Evolutionary conservation across 1,140 invertebrate genomes (phyloP).

Genomic region (Temnothorax nylanderi): DNA sequence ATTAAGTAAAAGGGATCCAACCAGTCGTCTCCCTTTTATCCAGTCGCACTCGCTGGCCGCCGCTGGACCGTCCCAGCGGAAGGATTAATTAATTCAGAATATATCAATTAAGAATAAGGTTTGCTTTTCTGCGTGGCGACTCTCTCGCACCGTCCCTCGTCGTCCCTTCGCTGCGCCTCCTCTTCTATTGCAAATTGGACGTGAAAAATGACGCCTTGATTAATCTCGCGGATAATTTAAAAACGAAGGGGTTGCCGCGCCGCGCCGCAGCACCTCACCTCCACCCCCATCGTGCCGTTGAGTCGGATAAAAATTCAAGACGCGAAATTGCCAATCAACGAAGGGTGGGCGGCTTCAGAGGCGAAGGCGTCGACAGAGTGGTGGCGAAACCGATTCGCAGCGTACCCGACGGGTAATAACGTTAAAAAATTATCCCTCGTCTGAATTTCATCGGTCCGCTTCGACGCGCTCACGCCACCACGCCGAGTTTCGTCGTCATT

Average conservation of each 20-base stretch:
- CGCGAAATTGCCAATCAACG: slow-evolving; percentile 77
- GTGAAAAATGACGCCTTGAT: slow-evolving; percentile 87
- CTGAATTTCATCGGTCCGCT: slow-evolving; percentile 79
- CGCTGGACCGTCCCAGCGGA: slow-evolving; percentile 75
- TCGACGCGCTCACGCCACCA: slow-evolving; percentile 25
- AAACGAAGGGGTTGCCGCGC: slow-evolving; percentile 84
- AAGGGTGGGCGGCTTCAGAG: slow-evolving; percentile 55
- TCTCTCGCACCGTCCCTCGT: slow-evolving; percentile 45
- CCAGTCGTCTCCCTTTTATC: slow-evolving; percentile 42
- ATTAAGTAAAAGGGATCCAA: slow-evolving; percentile 82
- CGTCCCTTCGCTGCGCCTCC: slow-evolving; percentile 60
- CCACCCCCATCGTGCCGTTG: slow-evolving; percentile 63
- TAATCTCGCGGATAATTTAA: slow-evolving; percentile 86
- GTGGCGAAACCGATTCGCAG: slow-evolving; percentile 78
- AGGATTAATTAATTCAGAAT: slow-evolving; percentile 86
- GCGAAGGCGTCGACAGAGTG: slow-evolving; percentile 77
- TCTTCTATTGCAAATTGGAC: slow-evolving; percentile 86
- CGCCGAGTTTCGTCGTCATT: slow-evolving; percentile 22
- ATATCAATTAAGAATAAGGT: slow-evolving; percentile 86
- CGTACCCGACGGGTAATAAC: slow-evolving; percentile 80
- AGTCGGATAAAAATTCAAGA: slow-evolving; percentile 86
- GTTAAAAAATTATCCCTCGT: slow-evolving; percentile 85
- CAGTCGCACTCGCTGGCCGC: slow-evolving; percentile 46
- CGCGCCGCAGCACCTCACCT: slow-evolving; percentile 44
- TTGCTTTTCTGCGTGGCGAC: slow-evolving; percentile 81